phyloP scores from a whole-genome alignment of 2,797 vertebrate species.

The Triplophysa bombifrons region DNA sequence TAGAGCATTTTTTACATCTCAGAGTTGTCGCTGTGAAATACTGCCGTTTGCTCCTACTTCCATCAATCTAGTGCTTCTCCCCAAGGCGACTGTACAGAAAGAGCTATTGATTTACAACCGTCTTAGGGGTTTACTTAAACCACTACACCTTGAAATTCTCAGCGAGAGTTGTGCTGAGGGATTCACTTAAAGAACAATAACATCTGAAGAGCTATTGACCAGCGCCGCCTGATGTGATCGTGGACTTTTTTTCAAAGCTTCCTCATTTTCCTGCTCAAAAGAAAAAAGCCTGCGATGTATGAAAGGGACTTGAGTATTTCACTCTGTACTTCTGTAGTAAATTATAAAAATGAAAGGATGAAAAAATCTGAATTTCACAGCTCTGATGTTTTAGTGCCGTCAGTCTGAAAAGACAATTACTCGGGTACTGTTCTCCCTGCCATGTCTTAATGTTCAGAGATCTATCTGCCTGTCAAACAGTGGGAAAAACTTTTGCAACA shows the following conservation, averaged over 20 bases:
- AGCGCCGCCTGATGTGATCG: slow-evolving; percentile 24
- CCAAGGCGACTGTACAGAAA: slow-evolving; percentile 36
- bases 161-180: slow-evolving; percentile 9
- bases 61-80: slow-evolving; percentile 37
- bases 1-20: slow-evolving; percentile 8
- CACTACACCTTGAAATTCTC: slow-evolving; percentile 40
- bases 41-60: slow-evolving; percentile 1
- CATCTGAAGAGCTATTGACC: neutral
- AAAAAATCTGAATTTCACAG: neutral
- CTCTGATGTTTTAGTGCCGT: neutral
- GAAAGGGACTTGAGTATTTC: slow-evolving; percentile 1
- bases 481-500: neutral
- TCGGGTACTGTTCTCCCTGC: neutral
- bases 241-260: neutral
- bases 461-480: neutral
- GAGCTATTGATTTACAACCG: slow-evolving; percentile 47
- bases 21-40: slow-evolving; percentile 23
- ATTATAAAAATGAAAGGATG: neutral
- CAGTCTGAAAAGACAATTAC: slow-evolving; percentile 3
- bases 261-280: neutral
- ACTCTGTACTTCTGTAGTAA: neutral
- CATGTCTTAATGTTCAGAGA: neutral
- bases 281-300: neutral
- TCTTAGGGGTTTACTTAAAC: slow-evolving; percentile 41
- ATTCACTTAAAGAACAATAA: slow-evolving; percentile 6